Conservation (phyloP, 2,888 invertebrate genomes). For the Drosophila gaucha region DNA sequence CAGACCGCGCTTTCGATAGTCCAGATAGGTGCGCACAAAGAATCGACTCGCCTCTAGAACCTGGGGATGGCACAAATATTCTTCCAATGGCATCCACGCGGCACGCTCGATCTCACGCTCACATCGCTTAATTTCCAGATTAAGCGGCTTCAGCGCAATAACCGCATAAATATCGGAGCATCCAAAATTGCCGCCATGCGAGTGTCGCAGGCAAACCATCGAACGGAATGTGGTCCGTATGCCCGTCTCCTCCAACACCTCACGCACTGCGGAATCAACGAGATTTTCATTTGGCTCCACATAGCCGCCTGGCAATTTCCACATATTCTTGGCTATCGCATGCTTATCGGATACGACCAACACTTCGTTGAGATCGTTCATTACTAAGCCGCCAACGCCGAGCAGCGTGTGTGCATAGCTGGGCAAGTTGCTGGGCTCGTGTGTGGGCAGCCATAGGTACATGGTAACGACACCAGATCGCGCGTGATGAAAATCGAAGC, state of each 20-base stretch:
- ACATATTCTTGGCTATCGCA: slow-evolving; percentile 85
- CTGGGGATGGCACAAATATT: slow-evolving; percentile 89
- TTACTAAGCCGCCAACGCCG: slow-evolving; percentile 94
- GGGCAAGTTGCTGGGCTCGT: slow-evolving; percentile 88
- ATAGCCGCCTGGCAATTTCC: slow-evolving; percentile 97
- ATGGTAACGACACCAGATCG: slow-evolving; percentile 91
- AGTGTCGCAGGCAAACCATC: slow-evolving; percentile 91
- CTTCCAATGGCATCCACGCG: slow-evolving; percentile 92
- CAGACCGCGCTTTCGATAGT: slow-evolving; percentile 87
- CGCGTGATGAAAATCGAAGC: slow-evolving; percentile 95
- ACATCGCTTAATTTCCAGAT: slow-evolving; percentile 88
- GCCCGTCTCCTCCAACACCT: slow-evolving; percentile 96
- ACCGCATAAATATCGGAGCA: slow-evolving; percentile 95
- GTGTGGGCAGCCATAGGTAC: slow-evolving; percentile 91
- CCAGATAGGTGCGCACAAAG: slow-evolving; percentile 88
- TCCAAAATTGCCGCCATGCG: slow-evolving; percentile 90
- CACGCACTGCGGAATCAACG: slow-evolving; percentile 92
- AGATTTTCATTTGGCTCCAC: slow-evolving; percentile 95
- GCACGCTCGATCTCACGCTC: slow-evolving; percentile 91
- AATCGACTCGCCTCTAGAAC: slow-evolving; percentile 90
- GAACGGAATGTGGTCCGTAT: slow-evolving; percentile 91
- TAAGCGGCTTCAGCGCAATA: slow-evolving; percentile 89
- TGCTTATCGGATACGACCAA: slow-evolving; percentile 92
- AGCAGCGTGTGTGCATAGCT: slow-evolving; percentile 90
- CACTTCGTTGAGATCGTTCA: slow-evolving; percentile 90